Conservation (phyloP, 2,797 vertebrate species). For the Myotis daubentonii region DNA sequence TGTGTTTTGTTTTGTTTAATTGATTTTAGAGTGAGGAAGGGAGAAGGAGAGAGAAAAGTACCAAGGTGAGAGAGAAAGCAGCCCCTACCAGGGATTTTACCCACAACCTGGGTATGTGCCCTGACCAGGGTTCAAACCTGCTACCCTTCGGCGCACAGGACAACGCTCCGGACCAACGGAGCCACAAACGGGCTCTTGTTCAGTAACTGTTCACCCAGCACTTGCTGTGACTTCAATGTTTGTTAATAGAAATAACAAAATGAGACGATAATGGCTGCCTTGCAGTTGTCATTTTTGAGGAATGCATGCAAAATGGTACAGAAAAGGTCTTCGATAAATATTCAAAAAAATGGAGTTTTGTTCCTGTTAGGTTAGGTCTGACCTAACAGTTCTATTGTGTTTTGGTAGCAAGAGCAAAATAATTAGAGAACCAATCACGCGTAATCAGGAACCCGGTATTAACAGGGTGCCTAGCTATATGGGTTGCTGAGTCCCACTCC, state of each 20-base stretch:
- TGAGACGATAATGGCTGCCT: background rate
- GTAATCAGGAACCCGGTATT: too few relatives aligned
- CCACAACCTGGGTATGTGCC: background rate
- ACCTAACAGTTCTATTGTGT: too few relatives aligned
- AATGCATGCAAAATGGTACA: background rate
- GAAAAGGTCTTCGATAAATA: background rate
- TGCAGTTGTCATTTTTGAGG: background rate
- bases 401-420: background rate
- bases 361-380: too few relatives aligned
- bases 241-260: background rate
- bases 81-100: background rate
- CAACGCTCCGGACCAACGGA: background rate
- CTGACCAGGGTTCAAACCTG: background rate
- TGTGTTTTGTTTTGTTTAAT: background rate
- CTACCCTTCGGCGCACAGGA: background rate
- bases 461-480: fast-evolving
- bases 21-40: background rate
- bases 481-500: background rate
- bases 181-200: background rate
- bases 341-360: background rate
- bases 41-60: background rate
- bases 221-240: background rate
- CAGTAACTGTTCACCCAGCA: background rate
- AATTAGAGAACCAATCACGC: background rate
- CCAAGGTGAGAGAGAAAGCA: background rate